These are phyloP conservation scores for Macaria liturata DNA, from an alignment of 2,888 invertebrate genomes.

Conservation along the genomic window DNA sequence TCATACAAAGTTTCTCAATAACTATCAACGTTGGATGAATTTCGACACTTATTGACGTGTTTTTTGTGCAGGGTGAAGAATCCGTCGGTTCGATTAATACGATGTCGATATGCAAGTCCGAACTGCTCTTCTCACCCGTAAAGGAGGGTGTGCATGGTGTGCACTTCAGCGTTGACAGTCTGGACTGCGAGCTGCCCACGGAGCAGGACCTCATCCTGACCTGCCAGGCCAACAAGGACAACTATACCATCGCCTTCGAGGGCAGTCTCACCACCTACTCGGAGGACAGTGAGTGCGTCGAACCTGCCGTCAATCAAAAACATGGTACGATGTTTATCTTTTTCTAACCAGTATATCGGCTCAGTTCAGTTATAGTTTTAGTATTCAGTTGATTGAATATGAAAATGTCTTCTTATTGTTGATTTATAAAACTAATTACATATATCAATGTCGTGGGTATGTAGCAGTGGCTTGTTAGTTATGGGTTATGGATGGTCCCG, in stretches of 20 bases:
- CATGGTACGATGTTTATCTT: slow-evolving; percentile 57
- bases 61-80: slow-evolving; percentile 85
- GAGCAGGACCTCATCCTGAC: slow-evolving; percentile 94
- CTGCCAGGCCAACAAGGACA: slow-evolving; percentile 96
- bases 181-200: slow-evolving; percentile 92
- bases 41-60: slow-evolving; percentile 2
- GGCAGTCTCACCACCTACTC: slow-evolving; percentile 93
- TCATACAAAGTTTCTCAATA: slow-evolving; percentile 21
- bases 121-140: slow-evolving; percentile 94
- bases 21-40: slow-evolving; percentile 13
- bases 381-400: no score
- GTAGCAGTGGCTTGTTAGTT: no score
- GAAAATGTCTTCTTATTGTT: no score
- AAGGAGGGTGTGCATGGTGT: slow-evolving; percentile 90
- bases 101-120: slow-evolving; percentile 96
- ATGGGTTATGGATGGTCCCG: no score
- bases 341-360: no score
- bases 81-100: slow-evolving; percentile 89
- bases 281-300: slow-evolving; percentile 90
- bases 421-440: no score
- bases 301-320: slow-evolving; percentile 78
- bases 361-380: no score
- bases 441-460: no score
- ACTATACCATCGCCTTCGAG: slow-evolving; percentile 97
- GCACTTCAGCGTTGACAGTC: slow-evolving; percentile 94